Evolutionary conservation across 2,113 vertebrate genomes (phyloP), one percentile per base, ranked within the genome.

Genomic region (Ammodytes marinus): DNA sequence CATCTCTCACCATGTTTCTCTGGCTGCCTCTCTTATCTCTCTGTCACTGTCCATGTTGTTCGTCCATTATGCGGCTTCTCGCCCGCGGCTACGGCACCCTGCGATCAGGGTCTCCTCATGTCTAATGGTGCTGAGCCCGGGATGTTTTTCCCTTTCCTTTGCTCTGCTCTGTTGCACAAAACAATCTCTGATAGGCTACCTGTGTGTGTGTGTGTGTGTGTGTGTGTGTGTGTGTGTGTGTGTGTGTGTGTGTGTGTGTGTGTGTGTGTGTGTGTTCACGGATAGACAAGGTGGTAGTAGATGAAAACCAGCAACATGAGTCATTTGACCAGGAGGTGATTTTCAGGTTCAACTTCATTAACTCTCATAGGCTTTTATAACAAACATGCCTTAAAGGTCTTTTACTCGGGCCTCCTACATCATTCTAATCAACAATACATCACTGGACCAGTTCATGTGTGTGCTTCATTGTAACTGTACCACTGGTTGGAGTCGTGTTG

Each of bases 21-120:
- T 8, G 64, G 43, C 58, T 58, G 63, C 67, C 5, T 79, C 47
- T 83, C 82, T 90, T 80, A 75, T 91, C 89, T 83, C 53, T 0
- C 68, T 8, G 57, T 76, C 71, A 11, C 68, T n/a, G 57, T 39
- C 55, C 78, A 2, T 76, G 84, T 74, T 76, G 42, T n/a, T 72
- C 67, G 74, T 77, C 77, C 72, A 60, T 80, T 63, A 77, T 37
- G 70, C 1, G 19, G 5, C 17, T 45, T 50, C 8, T 13, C 68
- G 61, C 67, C 74, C 40, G 66, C 87, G 57, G 71, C 84, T 60
- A 45, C 77, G 35, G 11, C 70, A 17, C 3, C 46, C 70, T 37
- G 58, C 14, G n/a, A 64, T 52, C 19, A 42, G 57, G 46, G 80
- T 63, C 53, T 69, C 69, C 40, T 59, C 40, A 8, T 39, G 59